Evolutionary conservation across 2,113 vertebrate genomes (phyloP).

Genomic region (Chaenogobius annularis): DNA sequence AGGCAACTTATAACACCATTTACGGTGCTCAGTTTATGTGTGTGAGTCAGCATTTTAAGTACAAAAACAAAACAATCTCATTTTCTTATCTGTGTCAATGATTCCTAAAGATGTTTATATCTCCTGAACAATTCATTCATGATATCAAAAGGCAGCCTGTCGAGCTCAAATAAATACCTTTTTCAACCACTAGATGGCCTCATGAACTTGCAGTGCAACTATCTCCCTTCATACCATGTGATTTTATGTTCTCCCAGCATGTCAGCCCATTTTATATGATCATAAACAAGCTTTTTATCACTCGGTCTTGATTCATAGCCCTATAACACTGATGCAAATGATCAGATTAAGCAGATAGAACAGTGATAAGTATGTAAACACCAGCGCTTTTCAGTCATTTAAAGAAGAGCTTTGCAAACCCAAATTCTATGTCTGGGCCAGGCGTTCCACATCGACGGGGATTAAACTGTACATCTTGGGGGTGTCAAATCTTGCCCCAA

Average conservation of each 20-base stretch:
- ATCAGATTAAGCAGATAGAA: constrained; percentile 40
- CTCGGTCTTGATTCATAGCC: constrained; percentile 8
- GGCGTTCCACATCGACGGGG: constrained; percentile 43
- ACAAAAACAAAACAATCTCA: no score
- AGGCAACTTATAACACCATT: no score
- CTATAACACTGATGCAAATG: constrained; percentile 27
- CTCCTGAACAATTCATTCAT: neutral
- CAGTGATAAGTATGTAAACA: constrained; percentile 8
- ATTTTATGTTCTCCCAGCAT: neutral
- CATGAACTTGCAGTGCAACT: constrained; percentile 48
- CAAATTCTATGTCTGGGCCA: constrained; percentile 33
- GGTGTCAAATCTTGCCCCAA: constrained; percentile 40
- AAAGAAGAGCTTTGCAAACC: constrained; percentile 3
- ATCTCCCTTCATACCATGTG: neutral
- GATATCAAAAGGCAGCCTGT: neutral
- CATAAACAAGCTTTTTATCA: constrained; percentile 10
- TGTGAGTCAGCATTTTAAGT: no score
- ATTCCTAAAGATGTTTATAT: no score
- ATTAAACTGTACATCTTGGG: constrained; percentile 46
- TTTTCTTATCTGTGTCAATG: no score
- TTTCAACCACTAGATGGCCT: constrained; percentile 69
- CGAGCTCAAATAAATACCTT: neutral
- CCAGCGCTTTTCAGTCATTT: neutral
- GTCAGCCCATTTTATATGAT: neutral
- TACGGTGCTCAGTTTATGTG: no score